Base-by-base conservation (phyloP, 2,888 invertebrate species). In the Hirtodrosophila histrioides region DNA sequence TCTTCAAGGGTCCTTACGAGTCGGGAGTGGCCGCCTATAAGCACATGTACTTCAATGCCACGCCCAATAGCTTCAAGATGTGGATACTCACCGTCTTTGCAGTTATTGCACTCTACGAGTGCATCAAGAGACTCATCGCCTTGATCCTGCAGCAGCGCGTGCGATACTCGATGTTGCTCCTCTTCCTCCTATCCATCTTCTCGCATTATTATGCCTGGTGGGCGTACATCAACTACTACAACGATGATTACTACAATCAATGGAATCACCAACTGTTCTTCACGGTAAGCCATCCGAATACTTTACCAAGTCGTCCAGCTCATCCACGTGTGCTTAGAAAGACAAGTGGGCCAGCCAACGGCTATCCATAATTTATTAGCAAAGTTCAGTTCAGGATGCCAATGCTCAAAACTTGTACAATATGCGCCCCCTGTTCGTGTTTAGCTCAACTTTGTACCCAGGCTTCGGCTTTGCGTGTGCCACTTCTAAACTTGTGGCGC, bases 1-100 rank as follows among this genome's bases (percentile, higher is more conserved):
- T 95, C 6, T 95, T 95, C 86, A 95, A 95, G 93, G 95, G 94
- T 10, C 94, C 94, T 9, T 95, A 95, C 83, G 95, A 95, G 89
- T 93, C 94, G 27, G 95, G 95, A n/a, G 92, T 94, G 66, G 94
- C 94, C 39, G 93, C 94, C 23, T 95, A 94, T 85, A 95, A 95
- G 85, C 95, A 95, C 87, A 93, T 95, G 91, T 95, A 95, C 89
- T 95, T 95, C 90, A 95, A 95, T 89, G 94, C 94, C 41, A 94
- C 94, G 10, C 91, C 92, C 41, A 94, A 94, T 75, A 93, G 93
- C 29, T 91, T 94, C 69, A 94, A 94, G 92, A 95, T 95, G 90
- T 95, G 95, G 95, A 89, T 93, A 31, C 86, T 93, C 17, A 93
- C 94, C 1, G 94, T 94, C 4, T 82, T 93, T 48, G 93, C 93